Base-by-base conservation (phyloP, 2,797 vertebrate genomes). In the Pangasius macronema region DNA sequence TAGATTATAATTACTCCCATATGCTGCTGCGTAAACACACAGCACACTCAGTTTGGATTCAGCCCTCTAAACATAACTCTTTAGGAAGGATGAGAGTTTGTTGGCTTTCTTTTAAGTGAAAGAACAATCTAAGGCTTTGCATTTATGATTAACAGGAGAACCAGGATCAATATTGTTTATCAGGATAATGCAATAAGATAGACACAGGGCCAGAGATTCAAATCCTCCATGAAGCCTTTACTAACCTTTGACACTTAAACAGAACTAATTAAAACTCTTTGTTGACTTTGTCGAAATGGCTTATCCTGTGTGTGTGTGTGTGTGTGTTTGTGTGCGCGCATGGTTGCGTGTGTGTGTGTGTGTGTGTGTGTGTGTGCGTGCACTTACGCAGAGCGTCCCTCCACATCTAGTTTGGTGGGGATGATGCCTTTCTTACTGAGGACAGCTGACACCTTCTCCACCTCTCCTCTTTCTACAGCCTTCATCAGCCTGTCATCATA, bases 401-500 rank as follows among this genome's bases (percentile, higher is more conserved):
- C 99, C 87, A 99, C 95, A 5, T 99, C 98, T 2, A 99, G 95
- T 91, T 99, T 99, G 68, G 97, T 97, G 33, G 98, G 96, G 86
- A 94, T 96, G 94, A 99, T 96, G 55, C 97, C 98, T 89, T 99
- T 99, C 92, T 97, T 99, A 91, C 95, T 93, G 80, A 99, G 98
- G 85, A 98, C 97, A 1, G 97, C 94, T 0, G 97, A 94, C 18
- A 98, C 97, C 92, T 99, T 99, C 76, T 99, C 99, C 93, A 97
- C 97, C 93, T 99, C 99, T 0, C 97, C 96, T 46, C 97, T 96
- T 76, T 99, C 99, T 82, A 99, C 98, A n/a, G 98, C 98, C 94
- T 99, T 99, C 98, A 99, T 98, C 90, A 99, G 85, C 92, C 98
- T 96, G 86, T 99, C 99, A 79, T 99, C 98, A 0, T 99, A 97